These are phyloP conservation scores for Melanotaenia trifasciata DNA, from an alignment of 2,797 vertebrate species.

Conservation along the genomic window DNA sequence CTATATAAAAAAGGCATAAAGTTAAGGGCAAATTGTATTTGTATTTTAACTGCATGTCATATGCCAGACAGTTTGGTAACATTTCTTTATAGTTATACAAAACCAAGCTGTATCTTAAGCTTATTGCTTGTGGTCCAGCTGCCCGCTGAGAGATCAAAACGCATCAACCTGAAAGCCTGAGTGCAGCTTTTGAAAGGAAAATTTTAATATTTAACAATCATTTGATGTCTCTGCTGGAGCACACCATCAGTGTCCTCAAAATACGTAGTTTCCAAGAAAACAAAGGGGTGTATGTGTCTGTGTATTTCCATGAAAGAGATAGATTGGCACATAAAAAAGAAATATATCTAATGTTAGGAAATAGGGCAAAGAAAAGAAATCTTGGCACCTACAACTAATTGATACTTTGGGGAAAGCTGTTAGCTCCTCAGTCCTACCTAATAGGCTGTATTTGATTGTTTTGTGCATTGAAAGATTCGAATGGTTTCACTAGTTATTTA, in stretches of 20 bases:
- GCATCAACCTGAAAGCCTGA: constrained; percentile 9
- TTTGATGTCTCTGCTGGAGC: constrained; percentile 1
- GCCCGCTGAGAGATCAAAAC: constrained; percentile 22
- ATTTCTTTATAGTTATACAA: not conserved
- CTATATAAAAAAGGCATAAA: too few relatives aligned
- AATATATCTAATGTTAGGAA: not conserved
- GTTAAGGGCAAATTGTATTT: not conserved
- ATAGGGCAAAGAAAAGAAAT: not conserved
- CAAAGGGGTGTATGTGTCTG: not conserved
- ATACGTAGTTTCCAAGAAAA: not conserved
- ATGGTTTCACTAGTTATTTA: not conserved
- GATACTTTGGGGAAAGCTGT: not conserved
- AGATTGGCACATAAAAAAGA: too few relatives aligned
- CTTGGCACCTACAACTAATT: too few relatives aligned
- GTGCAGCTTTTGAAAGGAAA: not conserved
- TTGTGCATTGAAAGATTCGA: not conserved
- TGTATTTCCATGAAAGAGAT: not conserved
- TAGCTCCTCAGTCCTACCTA: not conserved
- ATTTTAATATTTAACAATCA: constrained; percentile 8
- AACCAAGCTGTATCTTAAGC: not conserved
- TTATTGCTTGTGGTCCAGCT: constrained; percentile 4
- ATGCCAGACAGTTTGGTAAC: not conserved
- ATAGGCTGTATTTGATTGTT: not conserved
- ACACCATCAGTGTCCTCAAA: not conserved
- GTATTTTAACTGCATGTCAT: not conserved